phyloP scores from a whole-genome alignment of 2,797 vertebrate genomes.

The Okamejei kenojei region DNA sequence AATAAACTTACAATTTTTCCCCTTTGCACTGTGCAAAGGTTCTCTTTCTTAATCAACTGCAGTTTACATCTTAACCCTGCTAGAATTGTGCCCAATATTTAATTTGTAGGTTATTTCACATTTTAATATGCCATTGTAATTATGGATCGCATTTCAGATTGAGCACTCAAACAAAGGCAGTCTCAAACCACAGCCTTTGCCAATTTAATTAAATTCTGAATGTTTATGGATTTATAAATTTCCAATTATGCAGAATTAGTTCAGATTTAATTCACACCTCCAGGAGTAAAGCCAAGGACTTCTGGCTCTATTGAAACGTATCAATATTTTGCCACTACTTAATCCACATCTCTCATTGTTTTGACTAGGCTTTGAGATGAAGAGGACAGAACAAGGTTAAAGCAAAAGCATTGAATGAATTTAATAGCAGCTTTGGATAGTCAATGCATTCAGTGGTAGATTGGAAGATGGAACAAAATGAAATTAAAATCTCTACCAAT shows the following conservation, averaged over 20 bases:
- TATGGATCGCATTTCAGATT: neutral
- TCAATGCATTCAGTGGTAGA: neutral
- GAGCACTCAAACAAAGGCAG: constrained; percentile 15
- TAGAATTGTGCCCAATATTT: neutral
- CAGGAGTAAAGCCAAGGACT: neutral
- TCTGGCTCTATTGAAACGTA: neutral
- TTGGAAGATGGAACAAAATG: neutral
- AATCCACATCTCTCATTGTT: constrained; percentile 3
- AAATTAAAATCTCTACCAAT: neutral
- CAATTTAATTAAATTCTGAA: constrained; percentile 29
- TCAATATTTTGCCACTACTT: neutral
- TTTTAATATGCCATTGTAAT: neutral
- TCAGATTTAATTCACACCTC: neutral
- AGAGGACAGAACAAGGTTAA: neutral
- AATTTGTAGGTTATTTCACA: neutral
- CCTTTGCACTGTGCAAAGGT: constrained; percentile 3
- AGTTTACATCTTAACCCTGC: neutral
- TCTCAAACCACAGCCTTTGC: constrained; percentile 17
- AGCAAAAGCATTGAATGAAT: neutral
- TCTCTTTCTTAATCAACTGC: constrained; percentile 31
- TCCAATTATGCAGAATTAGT: constrained; percentile 16
- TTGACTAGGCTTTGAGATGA: neutral
- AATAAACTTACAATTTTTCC: neutral
- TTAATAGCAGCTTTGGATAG: neutral
- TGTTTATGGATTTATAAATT: constrained; percentile 27